A percentile compares a stretch with the other conserved stretches of the same genome.
These are phyloP conservation scores for Novumbra hubbsi DNA, from an alignment of 2,797 vertebrate genomes.

Conservation along the genomic window DNA sequence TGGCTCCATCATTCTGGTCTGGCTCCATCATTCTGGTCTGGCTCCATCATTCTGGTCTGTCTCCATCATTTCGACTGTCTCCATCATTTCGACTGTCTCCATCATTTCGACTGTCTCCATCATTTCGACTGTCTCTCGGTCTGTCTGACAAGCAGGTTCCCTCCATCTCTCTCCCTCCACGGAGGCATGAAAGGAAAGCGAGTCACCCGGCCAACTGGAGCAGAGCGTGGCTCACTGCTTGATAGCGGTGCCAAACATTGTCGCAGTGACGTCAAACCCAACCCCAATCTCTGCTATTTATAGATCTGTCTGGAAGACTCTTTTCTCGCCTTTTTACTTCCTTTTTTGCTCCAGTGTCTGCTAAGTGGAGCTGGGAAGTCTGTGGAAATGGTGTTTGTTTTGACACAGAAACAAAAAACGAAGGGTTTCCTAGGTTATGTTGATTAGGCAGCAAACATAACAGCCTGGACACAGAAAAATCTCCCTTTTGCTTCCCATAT, in stretches of 20 bases:
- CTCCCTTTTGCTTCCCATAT: background rate
- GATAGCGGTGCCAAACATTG: conserved; percentile 32
- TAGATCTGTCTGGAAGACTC: conserved; percentile 46
- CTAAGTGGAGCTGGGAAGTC: background rate
- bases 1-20: too few relatives aligned
- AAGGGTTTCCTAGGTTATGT: background rate
- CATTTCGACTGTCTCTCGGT: background rate
- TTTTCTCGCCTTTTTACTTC: conserved; percentile 15
- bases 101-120: background rate
- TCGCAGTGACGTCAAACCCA: conserved; percentile 53
- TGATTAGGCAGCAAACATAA: background rate
- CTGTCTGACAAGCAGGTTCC: background rate
- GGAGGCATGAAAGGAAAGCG: background rate
- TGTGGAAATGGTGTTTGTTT: background rate
- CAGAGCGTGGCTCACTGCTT: conserved; percentile 10
- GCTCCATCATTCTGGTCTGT: too few relatives aligned
- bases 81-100: too few relatives aligned
- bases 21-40: background rate
- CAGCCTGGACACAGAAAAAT: background rate
- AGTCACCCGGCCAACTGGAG: background rate
- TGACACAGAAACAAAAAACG: background rate
- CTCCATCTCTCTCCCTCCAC: background rate
- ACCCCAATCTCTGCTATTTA: conserved; percentile 46
- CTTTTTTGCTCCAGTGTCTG: conserved; percentile 11
- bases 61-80: too few relatives aligned